phyloP scores from a whole-genome alignment of 2,888 invertebrate genomes.

The Pammene aurita region DNA sequence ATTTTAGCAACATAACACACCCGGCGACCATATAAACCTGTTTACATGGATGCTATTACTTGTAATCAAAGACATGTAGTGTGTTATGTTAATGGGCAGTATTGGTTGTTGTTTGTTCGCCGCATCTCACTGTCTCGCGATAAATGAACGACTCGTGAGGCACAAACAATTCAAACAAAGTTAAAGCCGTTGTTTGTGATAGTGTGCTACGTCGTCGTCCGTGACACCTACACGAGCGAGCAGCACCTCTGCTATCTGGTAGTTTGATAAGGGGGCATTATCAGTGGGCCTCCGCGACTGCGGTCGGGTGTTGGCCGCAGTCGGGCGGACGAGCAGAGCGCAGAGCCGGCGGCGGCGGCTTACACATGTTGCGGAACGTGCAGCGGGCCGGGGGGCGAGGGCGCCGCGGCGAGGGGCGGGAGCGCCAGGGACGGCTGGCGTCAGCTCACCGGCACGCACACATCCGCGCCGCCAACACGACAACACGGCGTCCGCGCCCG shows the following conservation, averaged over 20 bases:
- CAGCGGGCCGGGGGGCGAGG: conserved; percentile 51
- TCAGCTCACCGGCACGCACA: conserved; percentile 67
- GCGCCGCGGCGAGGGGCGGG: conserved; percentile 53
- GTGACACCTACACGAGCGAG: conserved; percentile 78
- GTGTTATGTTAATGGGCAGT: conserved; percentile 15
- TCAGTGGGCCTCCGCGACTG: conserved; percentile 70
- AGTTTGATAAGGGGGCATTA: conserved; percentile 77
- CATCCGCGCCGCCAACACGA: conserved; percentile 68
- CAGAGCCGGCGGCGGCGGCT: conserved; percentile 58
- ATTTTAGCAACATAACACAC: conserved; percentile 11
- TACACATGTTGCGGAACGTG: conserved; percentile 81
- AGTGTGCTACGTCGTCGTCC: conserved; percentile 69
- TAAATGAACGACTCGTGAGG: conserved; percentile 61
- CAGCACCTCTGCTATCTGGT: conserved; percentile 82
- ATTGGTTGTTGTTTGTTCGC: conserved; percentile 52
- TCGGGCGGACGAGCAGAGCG: conserved; percentile 54
- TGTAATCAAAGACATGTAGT: conserved; percentile 8
- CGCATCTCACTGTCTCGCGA: conserved; percentile 59
- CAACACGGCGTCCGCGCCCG: conserved; percentile 47
- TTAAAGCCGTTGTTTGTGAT: conserved; percentile 63
- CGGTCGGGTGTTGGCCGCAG: conserved; percentile 64
- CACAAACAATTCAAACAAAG: conserved; percentile 68
- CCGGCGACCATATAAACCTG: conserved; percentile 15
- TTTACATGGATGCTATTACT: conserved; percentile 16
- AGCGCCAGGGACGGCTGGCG: conserved; percentile 70